Evolutionary conservation across 2,888 invertebrate genomes (phyloP), one percentile per base, ranked within the genome.

Genomic region (Clunio marinus): DNA sequence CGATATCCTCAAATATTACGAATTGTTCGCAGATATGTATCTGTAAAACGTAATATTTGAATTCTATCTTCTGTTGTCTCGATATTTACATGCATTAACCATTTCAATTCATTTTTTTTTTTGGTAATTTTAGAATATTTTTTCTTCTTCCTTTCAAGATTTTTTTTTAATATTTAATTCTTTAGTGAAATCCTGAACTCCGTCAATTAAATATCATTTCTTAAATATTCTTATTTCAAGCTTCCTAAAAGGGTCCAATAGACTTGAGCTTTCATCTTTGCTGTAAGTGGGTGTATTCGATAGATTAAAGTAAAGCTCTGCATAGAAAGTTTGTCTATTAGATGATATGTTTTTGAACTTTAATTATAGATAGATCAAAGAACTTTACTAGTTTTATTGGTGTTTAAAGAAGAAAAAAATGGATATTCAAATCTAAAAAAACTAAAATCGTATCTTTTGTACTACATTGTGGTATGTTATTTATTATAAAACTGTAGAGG

Each of bases 321-420:
- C 2, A 51, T 22, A 22, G 17, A 22, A 51, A 17, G 45, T 41
- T 28, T 65, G 63, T 65, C 63, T 65, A 45, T 65, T 28, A 45
- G 46, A 65, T 65, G 63, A 65, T 65, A 65, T 65, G 63, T 65
- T 46, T 65, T 58, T 4, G 17, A 51, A 51, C 17, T 51, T 51
- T 13, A n/a, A 17, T 22, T 32, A 32, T 8, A 13, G 13, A 32
- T 32, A 32, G 35, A 32, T 32, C 13, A 32, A 13, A 32, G 35
- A 32, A 32, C 35, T 8, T 32, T 32, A 32, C 13, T 8, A 32
- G 35, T 13, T 32, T 5, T 8, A 13, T 8, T 13, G 5, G 13
- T 32, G 35, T 8, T 5, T 32, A 32, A 32, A 32, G 35, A 32
- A 32, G 35, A 32, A 32, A 13, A 32, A 32, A 32, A 32, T 5